These are phyloP conservation scores for Falco punctatus DNA, from an alignment of 2,113 vertebrate genomes.

Conservation along the genomic window DNA sequence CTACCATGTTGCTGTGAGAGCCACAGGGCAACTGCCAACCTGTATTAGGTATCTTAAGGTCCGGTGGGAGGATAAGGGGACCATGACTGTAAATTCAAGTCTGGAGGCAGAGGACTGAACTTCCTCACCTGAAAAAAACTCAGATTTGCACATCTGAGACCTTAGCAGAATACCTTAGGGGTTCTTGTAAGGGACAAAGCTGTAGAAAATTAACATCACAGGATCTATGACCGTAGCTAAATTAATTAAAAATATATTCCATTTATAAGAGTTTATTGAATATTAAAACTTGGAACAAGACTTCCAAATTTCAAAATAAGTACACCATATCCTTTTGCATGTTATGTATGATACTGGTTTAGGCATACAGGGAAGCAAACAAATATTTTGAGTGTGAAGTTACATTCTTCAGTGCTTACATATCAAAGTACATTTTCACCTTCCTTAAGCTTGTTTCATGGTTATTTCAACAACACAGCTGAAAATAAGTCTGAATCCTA, in stretches of 20 bases:
- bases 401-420: not conserved
- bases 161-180: not conserved
- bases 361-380: not conserved
- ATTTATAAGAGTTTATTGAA: not conserved
- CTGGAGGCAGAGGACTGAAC: not conserved
- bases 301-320: not conserved
- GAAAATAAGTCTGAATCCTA: conserved; percentile 11
- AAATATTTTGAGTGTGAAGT: not conserved
- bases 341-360: not conserved
- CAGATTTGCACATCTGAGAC: not conserved
- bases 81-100: not conserved
- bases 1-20: not conserved
- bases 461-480: not conserved
- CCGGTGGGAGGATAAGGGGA: not conserved
- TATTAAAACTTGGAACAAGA: not conserved
- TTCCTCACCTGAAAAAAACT: not conserved
- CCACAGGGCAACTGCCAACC: not conserved
- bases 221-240: not conserved
- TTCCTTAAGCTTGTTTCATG: conserved; percentile 14
- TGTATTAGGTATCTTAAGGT: not conserved
- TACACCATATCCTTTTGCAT: not conserved
- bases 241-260: not conserved
- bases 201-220: not conserved
- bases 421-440: not conserved
- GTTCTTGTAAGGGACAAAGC: not conserved